Conservation (phyloP, 1,140 invertebrate genomes). For the Neelides sp. region DNA sequence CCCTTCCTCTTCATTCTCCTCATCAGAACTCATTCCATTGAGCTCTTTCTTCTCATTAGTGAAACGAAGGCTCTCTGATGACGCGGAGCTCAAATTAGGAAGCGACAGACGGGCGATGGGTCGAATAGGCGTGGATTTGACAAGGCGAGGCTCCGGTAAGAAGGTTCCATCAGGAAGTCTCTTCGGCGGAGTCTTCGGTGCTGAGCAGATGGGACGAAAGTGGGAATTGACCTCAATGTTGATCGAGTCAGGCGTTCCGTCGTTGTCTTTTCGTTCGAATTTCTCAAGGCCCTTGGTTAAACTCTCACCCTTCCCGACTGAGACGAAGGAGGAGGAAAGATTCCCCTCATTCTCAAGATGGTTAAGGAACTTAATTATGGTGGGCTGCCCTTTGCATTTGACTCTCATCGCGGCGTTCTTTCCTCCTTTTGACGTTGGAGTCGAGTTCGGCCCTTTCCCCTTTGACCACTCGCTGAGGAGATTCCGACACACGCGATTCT, state of each 20-base stretch:
- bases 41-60: too few species aligned
- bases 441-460: not conserved
- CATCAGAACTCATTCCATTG: too few species aligned
- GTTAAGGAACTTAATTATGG: not conserved
- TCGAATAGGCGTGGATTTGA: slow-evolving; percentile 13
- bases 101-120: not conserved
- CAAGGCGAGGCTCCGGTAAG: slow-evolving; percentile 15
- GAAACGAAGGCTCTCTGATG: too few species aligned
- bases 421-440: not conserved
- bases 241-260: slow-evolving; percentile 18
- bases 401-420: not conserved
- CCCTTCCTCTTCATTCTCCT: too few species aligned
- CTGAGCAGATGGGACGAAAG: slow-evolving; percentile 18
- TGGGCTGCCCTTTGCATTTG: not conserved
- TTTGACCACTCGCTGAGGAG: slow-evolving; percentile 2
- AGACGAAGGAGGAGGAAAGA: not conserved
- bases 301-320: not conserved
- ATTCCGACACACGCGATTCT: slow-evolving; percentile 1
- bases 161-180: slow-evolving; percentile 13
- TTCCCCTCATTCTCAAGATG: not conserved
- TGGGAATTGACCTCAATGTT: slow-evolving; percentile 17
- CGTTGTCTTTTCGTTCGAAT: not conserved
- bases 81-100: too few species aligned
- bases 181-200: slow-evolving; percentile 20
- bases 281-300: not conserved